These are phyloP conservation scores for Oncorhynchus kisutch DNA, from an alignment of 2,113 vertebrate genomes.

Conservation along the genomic window DNA sequence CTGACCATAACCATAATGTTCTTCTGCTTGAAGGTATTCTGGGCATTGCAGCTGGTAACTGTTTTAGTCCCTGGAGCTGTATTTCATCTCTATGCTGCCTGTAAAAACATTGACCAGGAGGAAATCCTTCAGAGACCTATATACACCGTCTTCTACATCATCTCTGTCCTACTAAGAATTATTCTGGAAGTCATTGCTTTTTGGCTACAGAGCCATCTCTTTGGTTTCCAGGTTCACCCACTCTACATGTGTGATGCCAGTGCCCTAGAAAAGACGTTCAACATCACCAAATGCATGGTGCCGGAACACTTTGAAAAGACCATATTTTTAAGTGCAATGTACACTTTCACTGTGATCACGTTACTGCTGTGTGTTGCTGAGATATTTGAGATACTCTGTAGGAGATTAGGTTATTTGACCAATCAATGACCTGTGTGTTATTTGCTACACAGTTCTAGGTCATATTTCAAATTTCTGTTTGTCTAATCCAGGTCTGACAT, in stretches of 20 bases:
- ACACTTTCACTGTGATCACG: constrained; percentile 86
- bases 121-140: constrained; percentile 80
- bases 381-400: constrained; percentile 85
- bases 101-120: constrained; percentile 84
- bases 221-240: constrained; percentile 81
- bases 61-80: constrained; percentile 82
- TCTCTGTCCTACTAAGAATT: constrained; percentile 84
- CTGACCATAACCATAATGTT: neutral
- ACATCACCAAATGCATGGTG: constrained; percentile 80
- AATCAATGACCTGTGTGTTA: constrained; percentile 62
- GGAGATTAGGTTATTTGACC: constrained; percentile 77
- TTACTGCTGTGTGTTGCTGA: constrained; percentile 79
- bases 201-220: constrained; percentile 87
- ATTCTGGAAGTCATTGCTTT: constrained; percentile 83
- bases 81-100: constrained; percentile 84
- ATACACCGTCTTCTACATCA: constrained; percentile 83
- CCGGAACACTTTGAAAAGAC: constrained; percentile 91
- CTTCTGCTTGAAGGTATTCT: constrained; percentile 77
- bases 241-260: constrained; percentile 79
- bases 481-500: constrained; percentile 31
- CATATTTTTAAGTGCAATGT: constrained; percentile 88
- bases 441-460: constrained; percentile 26
- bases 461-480: constrained; percentile 40
- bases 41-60: constrained; percentile 82
- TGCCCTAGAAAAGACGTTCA: constrained; percentile 75